Percentiles rank a stretch among this genome's conserved stretches.
Evolutionary conservation across 2,797 vertebrate species (phyloP).

Genomic region (Craterocephalus amniculus): DNA sequence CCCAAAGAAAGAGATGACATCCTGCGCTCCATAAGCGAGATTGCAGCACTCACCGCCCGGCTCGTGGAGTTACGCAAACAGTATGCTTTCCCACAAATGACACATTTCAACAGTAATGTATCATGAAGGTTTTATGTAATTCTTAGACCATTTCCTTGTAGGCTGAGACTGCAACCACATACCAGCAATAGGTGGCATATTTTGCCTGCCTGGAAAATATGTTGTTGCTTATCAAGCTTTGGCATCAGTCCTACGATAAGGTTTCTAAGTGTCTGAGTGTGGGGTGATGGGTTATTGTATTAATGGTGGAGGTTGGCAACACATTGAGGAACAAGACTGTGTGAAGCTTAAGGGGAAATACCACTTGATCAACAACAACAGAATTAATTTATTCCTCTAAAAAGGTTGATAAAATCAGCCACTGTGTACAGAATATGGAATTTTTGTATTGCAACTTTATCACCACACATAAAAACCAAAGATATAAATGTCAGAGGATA

Average conservation of each 20-base stretch:
- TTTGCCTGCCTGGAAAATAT: constrained; percentile 66
- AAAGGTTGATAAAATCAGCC: background rate
- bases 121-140: constrained; percentile 37
- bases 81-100: constrained; percentile 76
- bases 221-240: constrained; percentile 66
- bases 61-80: constrained; percentile 91
- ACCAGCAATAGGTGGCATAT: constrained; percentile 57
- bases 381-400: background rate
- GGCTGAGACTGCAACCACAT: constrained; percentile 59
- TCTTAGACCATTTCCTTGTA: constrained; percentile 56
- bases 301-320: constrained; percentile 4
- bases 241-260: constrained; percentile 63
- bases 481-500: constrained; percentile 3
- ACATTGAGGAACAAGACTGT: constrained; percentile 4
- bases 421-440: background rate
- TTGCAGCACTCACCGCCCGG: constrained; percentile 92
- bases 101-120: background rate
- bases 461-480: background rate
- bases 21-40: constrained; percentile 94
- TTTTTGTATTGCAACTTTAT: background rate
- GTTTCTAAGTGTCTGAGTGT: constrained; percentile 48
- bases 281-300: constrained; percentile 18
- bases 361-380: constrained; percentile 17
- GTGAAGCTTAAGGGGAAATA: constrained; percentile 45
- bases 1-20: constrained; percentile 97